A percentile compares a stretch with the other conserved stretches of the same genome.
Evolutionary conservation across 2,113 vertebrate species (phyloP).

Genomic region (Eurystomus gularis): DNA sequence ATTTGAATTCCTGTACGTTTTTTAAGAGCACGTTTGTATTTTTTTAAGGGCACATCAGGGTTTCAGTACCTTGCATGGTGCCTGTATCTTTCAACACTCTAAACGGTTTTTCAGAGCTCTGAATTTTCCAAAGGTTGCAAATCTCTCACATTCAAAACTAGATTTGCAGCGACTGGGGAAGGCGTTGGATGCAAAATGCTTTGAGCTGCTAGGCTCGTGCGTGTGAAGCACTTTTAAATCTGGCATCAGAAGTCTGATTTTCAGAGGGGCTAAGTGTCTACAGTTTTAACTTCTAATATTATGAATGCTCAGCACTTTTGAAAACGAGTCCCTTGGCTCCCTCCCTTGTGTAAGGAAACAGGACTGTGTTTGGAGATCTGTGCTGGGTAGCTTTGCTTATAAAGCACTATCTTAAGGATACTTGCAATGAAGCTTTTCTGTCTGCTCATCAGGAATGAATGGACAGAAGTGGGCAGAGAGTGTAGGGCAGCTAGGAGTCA

Average conservation of each 20-base stretch:
- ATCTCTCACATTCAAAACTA: neutral
- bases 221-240: neutral
- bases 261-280: neutral
- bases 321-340: neutral
- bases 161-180: neutral
- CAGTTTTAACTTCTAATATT: neutral
- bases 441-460: neutral
- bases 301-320: neutral
- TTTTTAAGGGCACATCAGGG: neutral
- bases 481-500: neutral
- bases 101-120: neutral
- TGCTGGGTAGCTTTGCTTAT: neutral
- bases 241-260: neutral
- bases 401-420: accelerated
- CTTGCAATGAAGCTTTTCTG: neutral
- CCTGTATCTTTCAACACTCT: neutral
- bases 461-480: neutral
- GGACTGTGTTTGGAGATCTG: neutral
- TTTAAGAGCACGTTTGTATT: neutral
- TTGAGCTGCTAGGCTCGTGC: neutral
- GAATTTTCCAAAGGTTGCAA: neutral
- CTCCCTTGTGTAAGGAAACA: neutral
- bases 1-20: neutral
- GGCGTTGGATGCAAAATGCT: neutral
- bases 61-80: neutral